A percentile compares a stretch with the other conserved stretches of the same genome.
phyloP scores from a whole-genome alignment of 2,113 vertebrate genomes.

The Brevimyrus niger region DNA sequence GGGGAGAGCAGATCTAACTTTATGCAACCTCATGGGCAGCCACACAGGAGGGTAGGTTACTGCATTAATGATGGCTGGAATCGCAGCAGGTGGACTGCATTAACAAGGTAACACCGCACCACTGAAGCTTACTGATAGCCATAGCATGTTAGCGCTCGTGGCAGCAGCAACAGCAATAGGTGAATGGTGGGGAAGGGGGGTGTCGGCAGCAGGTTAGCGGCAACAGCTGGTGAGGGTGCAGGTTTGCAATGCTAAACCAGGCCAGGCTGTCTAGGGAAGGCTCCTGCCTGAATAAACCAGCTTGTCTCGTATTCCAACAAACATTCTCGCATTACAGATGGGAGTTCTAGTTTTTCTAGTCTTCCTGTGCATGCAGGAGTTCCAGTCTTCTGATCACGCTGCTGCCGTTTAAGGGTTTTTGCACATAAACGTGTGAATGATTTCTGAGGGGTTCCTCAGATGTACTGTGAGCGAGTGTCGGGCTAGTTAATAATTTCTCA shows the following conservation, averaged over 20 bases:
- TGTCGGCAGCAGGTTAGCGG: background rate
- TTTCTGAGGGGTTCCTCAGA: background rate
- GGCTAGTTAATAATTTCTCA: background rate
- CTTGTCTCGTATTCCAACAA: constrained; percentile 11
- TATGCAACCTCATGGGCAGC: background rate
- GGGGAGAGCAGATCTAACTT: background rate
- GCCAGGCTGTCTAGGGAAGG: no score
- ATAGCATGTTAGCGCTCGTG: background rate
- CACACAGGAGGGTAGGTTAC: background rate
- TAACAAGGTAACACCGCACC: background rate
- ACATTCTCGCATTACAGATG: background rate
- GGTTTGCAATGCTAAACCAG: background rate
- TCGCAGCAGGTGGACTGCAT: background rate
- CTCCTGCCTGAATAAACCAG: background rate
- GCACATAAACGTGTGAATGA: background rate
- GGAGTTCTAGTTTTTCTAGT: constrained; percentile 15
- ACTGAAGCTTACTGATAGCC: background rate
- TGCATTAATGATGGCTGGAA: background rate
- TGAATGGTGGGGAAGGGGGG: background rate
- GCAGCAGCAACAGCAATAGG: background rate
- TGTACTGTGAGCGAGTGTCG: background rate
- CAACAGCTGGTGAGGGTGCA: background rate
- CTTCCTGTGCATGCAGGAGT: background rate
- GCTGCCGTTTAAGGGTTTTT: background rate
- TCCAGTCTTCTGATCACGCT: background rate